Percentiles rank a stretch among this genome's conserved stretches.
Conservation (phyloP, 1,140 invertebrate species). For the Pteromalus puparum region DNA sequence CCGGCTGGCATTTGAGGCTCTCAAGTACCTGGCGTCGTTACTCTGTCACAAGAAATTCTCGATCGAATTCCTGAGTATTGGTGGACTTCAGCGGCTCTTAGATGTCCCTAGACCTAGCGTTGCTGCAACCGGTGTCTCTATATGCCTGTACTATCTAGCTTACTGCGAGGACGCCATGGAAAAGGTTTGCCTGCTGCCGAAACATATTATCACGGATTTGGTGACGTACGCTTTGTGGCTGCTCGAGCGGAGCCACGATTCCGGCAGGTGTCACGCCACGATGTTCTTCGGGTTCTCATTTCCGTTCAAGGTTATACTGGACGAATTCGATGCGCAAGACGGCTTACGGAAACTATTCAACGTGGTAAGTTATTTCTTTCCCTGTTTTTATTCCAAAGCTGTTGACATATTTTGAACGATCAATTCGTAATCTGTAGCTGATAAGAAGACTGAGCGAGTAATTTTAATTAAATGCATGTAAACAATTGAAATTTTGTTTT, state of each 20-base stretch:
- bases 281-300: slow-evolving; percentile 98
- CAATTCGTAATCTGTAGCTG: not conserved
- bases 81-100: slow-evolving; percentile 89
- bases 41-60: slow-evolving; percentile 98
- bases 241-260: slow-evolving; percentile 96
- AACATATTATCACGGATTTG: slow-evolving; percentile 85
- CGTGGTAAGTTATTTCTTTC: slow-evolving; percentile 80
- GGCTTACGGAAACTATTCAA: slow-evolving; percentile 95
- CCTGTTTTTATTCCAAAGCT: slow-evolving; percentile 3
- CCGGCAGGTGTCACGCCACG: slow-evolving; percentile 95
- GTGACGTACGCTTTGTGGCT: slow-evolving; percentile 95
- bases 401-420: slow-evolving; percentile 41
- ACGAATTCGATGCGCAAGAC: slow-evolving; percentile 95
- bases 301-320: slow-evolving; percentile 92
- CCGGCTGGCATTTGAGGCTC: slow-evolving; percentile 94
- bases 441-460: slow-evolving; percentile 65
- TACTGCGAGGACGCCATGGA: slow-evolving; percentile 99
- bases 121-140: slow-evolving; percentile 95
- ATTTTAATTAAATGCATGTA: not conserved
- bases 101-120: slow-evolving; percentile 94
- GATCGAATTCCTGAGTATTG: slow-evolving; percentile 92
- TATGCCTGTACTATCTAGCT: slow-evolving; percentile 96
- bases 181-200: slow-evolving; percentile 90
- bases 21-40: slow-evolving; percentile 94
- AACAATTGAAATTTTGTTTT: slow-evolving; percentile 51